phyloP scores from a whole-genome alignment of 2,797 vertebrate genomes.

The Acanthurus tractus region DNA sequence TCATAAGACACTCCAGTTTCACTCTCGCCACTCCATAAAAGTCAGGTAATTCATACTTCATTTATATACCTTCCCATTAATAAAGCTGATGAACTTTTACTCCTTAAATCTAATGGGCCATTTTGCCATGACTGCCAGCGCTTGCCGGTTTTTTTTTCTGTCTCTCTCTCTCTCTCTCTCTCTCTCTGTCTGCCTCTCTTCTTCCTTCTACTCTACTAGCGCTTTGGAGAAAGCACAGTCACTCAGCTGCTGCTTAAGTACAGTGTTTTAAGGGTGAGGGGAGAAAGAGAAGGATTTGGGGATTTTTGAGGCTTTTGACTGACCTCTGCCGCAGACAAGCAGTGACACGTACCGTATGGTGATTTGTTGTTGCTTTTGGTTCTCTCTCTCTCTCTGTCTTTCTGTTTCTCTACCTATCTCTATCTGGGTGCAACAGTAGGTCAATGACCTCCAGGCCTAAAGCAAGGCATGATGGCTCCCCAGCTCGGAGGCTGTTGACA shows the following conservation, averaged over 20 bases:
- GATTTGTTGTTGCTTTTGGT: slow-evolving; percentile 42
- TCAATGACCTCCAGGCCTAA: slow-evolving; percentile 92
- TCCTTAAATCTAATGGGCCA: slow-evolving; percentile 85
- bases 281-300: slow-evolving; percentile 69
- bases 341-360: slow-evolving; percentile 67
- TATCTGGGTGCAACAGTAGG: slow-evolving; percentile 85
- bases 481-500: slow-evolving; percentile 93
- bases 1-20: slow-evolving; percentile 82
- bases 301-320: slow-evolving; percentile 76
- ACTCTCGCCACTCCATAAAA: slow-evolving; percentile 85
- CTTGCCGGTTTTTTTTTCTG: slow-evolving; percentile 43
- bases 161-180: slow-evolving; percentile 8
- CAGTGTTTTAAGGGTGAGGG: slow-evolving; percentile 63
- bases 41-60: slow-evolving; percentile 85
- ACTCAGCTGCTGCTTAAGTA: slow-evolving; percentile 50
- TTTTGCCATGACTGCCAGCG: slow-evolving; percentile 77
- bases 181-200: slow-evolving; percentile 36
- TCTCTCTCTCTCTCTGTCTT: slow-evolving; percentile 24
- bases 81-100: slow-evolving; percentile 86
- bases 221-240: slow-evolving; percentile 60
- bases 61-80: slow-evolving; percentile 86
- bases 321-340: slow-evolving; percentile 75
- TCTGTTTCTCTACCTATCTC: slow-evolving; percentile 51
- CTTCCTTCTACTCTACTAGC: slow-evolving; percentile 39
- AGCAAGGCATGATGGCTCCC: slow-evolving; percentile 93